Evolutionary conservation across 2,888 invertebrate species (phyloP).

Genomic region (Drosophila acutilabella): DNA sequence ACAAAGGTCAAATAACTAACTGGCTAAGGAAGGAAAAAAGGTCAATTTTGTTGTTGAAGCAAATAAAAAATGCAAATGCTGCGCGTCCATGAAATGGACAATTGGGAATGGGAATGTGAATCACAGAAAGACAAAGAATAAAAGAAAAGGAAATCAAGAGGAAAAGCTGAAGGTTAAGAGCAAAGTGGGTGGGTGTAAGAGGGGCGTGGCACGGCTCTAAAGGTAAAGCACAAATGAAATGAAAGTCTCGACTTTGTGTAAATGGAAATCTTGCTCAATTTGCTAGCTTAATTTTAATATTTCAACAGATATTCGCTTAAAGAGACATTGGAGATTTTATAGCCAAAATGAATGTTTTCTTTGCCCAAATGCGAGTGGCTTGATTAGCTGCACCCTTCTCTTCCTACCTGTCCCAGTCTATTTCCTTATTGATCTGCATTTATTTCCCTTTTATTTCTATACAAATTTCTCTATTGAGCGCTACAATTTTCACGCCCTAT

Average conservation of each 20-base stretch:
- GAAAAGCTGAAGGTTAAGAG: slow-evolving; percentile 5
- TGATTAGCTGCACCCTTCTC: slow-evolving; percentile 33
- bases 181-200: not conserved
- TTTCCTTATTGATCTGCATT: slow-evolving; percentile 39
- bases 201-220: not conserved
- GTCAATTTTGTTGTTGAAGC: slow-evolving; percentile 26
- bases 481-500: slow-evolving; percentile 71
- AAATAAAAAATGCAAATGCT: slow-evolving; percentile 74
- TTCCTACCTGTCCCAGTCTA: not conserved
- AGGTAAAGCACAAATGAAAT: slow-evolving; percentile 51
- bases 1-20: slow-evolving; percentile 43
- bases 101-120: slow-evolving; percentile 56
- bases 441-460: slow-evolving; percentile 15
- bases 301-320: slow-evolving; percentile 45
- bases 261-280: slow-evolving; percentile 56
- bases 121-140: slow-evolving; percentile 23
- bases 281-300: slow-evolving; percentile 66
- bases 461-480: slow-evolving; percentile 14
- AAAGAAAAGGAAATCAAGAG: slow-evolving; percentile 18
- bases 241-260: slow-evolving; percentile 48
- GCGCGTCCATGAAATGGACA: slow-evolving; percentile 70
- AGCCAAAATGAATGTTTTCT: slow-evolving; percentile 9
- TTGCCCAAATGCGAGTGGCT: slow-evolving; percentile 10
- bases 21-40: slow-evolving; percentile 7
- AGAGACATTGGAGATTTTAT: slow-evolving; percentile 64